Base-by-base conservation (phyloP, 2,113 vertebrate genomes). In the Tylochromis polylepis region DNA sequence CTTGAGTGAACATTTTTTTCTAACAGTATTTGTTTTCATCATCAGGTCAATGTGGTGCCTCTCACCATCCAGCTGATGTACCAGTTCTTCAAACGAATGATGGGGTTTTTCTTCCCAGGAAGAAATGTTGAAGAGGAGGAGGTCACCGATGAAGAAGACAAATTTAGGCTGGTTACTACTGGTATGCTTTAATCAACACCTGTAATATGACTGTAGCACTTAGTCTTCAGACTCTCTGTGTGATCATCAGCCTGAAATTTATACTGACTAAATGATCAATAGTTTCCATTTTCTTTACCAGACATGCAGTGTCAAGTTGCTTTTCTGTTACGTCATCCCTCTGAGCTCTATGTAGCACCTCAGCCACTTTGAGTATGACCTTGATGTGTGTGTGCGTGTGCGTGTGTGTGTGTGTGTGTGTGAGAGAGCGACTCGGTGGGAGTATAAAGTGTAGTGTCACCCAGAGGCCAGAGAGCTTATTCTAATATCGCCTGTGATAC, bases 51-150 rank as follows among this genome's bases (percentile, higher is more conserved):
- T 2, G 98, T 99, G 88, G 98, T 99, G 12, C 98, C 99, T 27
- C 97, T 99, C 88, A 99, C 98, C 93, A 99, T 99, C 95, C 98
- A 99, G 96, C 96, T 99, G 51, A 99, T 99, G 92, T 98, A 99
- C 94, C 99, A 99, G 96, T 99, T 99, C 96, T 99, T 99, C 95
- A 98, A 99, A 92, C 97, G 99, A 88, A 99, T 99, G 98, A 99
- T 99, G 99, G 98, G 98, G 12, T 99, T 99, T 95, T 99, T 99
- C 95, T 99, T 99, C 93, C 98, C 98, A 0, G 99, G 98, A 20
- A 96, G 99, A 94, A 99, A 97, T 12, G 96, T 99, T 51, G 99
- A 99, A 87, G 99, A 99, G 90, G 98, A 99, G 83, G 98, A 99
- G 90, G 97, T 98, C 86, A 96, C 98, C 4, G 98, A 99, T 89